Evolutionary conservation across 2,797 vertebrate genomes (phyloP), one percentile per base, ranked within the genome.

Genomic region (Sebastes iracundus): DNA sequence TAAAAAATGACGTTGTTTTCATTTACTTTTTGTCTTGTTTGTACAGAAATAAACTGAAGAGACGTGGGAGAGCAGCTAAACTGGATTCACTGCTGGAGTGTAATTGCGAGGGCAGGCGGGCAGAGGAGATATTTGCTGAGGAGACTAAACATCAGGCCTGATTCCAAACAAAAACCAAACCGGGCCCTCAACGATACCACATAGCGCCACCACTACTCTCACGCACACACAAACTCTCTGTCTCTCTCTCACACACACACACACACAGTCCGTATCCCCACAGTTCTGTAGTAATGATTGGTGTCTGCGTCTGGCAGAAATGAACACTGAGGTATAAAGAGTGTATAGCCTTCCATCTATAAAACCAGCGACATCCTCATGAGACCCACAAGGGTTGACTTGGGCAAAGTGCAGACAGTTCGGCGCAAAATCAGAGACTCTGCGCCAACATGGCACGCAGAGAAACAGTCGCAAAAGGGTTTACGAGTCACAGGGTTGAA

Each of bases 231-330:
- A 79, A 27, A 49, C 78, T 62, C 80, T 56, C 70, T 76, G 53
- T 61, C 75, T 55, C 74, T 58, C 56, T 49, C 62, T 11, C 52
- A 55, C 73, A 77, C 58, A 77, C 85, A 74, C 67, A 73, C 69
- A 67, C 65, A 64, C 60, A 53, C 72, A 65, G 32, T 56, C 79
- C 80, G 72, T 82, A 89, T 93, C 91, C 90, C 93, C 94, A 94
- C 88, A 94, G 90, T 72, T 93, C 93, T 91, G 90, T 92, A 87
- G 94, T 94, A 95, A 95, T 95, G 94, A 96, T 95, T 90, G 94
- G 94, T 92, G 93, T 93, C 93, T 93, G 91, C 78, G 83, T 92
- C 91, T 94, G 92, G 92, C 90, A 94, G 90, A 93, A 95, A 94
- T 94, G 93, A 95, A 94, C 87, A 88, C 90, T 85, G 88, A 93